These are phyloP conservation scores for Diaperis boleti DNA, from an alignment of 2,888 invertebrate genomes.

Conservation along the genomic window DNA sequence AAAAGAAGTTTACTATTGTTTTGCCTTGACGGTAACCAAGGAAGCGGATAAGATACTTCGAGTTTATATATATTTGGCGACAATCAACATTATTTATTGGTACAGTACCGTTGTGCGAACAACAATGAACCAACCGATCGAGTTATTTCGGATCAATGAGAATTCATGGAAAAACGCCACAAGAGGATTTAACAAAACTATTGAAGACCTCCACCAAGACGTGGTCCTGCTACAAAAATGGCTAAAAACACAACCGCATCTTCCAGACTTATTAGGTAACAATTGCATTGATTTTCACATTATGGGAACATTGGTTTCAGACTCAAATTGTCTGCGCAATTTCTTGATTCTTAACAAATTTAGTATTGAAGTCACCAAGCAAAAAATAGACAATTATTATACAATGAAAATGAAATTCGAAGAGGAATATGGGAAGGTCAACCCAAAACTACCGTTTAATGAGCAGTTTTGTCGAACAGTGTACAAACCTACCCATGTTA, in stretches of 20 bases:
- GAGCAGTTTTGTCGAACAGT: background rate
- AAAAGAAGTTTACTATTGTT: too few relatives aligned
- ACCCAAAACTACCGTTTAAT: background rate
- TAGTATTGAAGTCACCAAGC: background rate
- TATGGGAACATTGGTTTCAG: background rate
- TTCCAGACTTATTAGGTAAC: background rate
- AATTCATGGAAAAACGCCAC: too few relatives aligned
- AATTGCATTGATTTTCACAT: background rate
- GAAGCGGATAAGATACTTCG: too few relatives aligned
- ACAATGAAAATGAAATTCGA: background rate
- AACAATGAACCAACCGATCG: too few relatives aligned
- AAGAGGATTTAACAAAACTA: too few relatives aligned
- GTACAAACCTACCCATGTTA: background rate
- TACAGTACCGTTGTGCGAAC: too few relatives aligned
- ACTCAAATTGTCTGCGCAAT: background rate
- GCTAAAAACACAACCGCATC: background rate
- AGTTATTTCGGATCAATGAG: too few relatives aligned
- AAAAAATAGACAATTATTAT: slow-evolving; percentile 5
- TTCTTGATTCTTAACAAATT: background rate
- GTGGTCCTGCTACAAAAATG: background rate
- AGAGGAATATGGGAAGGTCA: background rate
- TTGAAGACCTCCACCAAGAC: background rate
- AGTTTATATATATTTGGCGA: too few relatives aligned
- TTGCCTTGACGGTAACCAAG: too few relatives aligned
- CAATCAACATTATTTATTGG: too few relatives aligned